phyloP scores from a whole-genome alignment of 2,888 invertebrate species.

The Diplolepis rosae region DNA sequence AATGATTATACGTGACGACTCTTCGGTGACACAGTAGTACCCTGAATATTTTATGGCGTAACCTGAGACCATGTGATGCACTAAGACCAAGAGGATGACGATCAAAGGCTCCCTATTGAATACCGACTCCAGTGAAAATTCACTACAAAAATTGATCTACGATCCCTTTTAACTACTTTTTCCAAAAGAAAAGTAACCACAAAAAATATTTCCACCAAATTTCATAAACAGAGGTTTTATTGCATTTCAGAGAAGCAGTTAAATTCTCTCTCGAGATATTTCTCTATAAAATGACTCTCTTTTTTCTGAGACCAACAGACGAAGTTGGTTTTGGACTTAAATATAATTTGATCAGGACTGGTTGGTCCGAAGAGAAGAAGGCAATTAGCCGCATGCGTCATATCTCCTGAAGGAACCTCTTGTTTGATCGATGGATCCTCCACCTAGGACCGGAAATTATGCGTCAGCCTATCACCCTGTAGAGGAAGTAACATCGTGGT shows the following conservation, averaged over 20 bases:
- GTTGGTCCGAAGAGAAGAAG: not conserved
- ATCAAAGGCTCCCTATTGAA: slow-evolving; percentile 68
- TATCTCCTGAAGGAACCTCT: slow-evolving; percentile 53
- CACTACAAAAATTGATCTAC: not conserved
- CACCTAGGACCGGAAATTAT: slow-evolving; percentile 71
- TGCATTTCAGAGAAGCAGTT: not conserved
- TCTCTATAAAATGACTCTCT: not conserved
- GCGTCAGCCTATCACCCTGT: slow-evolving; percentile 70
- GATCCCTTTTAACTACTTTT: not conserved
- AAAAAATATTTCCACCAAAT: not conserved
- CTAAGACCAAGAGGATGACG: slow-evolving; percentile 58
- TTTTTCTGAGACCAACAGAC: not conserved
- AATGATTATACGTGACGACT: slow-evolving; percentile 42
- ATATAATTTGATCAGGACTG: slow-evolving; percentile 4
- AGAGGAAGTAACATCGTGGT: slow-evolving; percentile 66
- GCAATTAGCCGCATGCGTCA: slow-evolving; percentile 53
- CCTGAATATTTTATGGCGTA: slow-evolving; percentile 67
- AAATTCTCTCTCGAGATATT: not conserved
- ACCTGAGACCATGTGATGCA: slow-evolving; percentile 57
- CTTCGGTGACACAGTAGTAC: slow-evolving; percentile 58
- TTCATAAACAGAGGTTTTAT: not conserved
- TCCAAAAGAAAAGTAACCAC: not conserved
- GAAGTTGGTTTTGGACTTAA: not conserved
- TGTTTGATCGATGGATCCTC: slow-evolving; percentile 73
- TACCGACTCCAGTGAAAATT: not conserved